Conservation (phyloP, 2,113 vertebrate species). For the Phaethornis superciliosus region DNA sequence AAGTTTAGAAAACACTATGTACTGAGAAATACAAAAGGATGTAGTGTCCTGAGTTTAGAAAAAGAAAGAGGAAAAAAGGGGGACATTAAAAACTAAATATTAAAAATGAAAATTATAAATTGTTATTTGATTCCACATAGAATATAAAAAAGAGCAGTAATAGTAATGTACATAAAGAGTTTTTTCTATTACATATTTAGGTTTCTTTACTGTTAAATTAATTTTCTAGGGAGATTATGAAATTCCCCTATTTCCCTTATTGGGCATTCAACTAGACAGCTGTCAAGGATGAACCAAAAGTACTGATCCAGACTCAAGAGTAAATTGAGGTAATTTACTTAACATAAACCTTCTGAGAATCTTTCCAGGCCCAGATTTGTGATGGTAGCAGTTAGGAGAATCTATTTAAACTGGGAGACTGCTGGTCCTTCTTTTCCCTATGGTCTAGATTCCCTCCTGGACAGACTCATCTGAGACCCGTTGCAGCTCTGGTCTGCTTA, state of each 20-base stretch:
- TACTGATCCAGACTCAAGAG: neutral
- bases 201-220: neutral
- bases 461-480: neutral
- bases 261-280: fast-evolving
- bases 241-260: neutral
- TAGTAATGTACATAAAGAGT: neutral
- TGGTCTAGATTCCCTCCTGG: neutral
- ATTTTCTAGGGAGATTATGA: neutral
- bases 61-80: neutral
- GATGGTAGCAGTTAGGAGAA: neutral
- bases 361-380: neutral
- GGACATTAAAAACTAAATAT: neutral
- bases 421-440: neutral
- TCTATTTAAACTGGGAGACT: neutral
- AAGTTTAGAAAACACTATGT: neutral
- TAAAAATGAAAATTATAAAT: neutral
- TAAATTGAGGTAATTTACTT: too few species aligned
- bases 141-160: neutral
- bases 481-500: neutral
- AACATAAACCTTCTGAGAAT: neutral
- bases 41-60: neutral
- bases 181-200: neutral
- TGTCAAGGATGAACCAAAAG: neutral
- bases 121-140: neutral
- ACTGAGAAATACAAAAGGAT: neutral